These are phyloP conservation scores for Sebastes matsubarae DNA, from an alignment of 2,797 vertebrate genomes.

Conservation along the genomic window DNA sequence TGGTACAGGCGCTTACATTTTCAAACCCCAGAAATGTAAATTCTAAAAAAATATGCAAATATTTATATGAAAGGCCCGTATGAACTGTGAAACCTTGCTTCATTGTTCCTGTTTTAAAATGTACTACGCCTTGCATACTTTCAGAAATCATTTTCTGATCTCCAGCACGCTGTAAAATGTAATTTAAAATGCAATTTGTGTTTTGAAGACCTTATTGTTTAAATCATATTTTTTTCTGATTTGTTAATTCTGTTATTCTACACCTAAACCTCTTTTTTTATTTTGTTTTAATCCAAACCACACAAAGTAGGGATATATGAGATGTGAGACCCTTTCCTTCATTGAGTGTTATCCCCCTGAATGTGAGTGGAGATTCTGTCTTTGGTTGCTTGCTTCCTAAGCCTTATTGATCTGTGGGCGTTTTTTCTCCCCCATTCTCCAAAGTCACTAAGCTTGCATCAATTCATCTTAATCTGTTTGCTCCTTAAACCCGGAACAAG, in stretches of 20 bases:
- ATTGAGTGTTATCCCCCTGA: slow-evolving; percentile 73
- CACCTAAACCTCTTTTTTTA: slow-evolving; percentile 49
- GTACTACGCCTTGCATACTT: not conserved
- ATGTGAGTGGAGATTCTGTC: slow-evolving; percentile 75
- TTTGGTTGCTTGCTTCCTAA: slow-evolving; percentile 80
- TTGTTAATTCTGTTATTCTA: slow-evolving; percentile 54
- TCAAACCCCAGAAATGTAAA: slow-evolving; percentile 49
- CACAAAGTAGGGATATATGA: slow-evolving; percentile 66
- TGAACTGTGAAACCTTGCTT: slow-evolving; percentile 22
- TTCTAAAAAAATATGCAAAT: slow-evolving; percentile 31
- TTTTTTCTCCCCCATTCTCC: slow-evolving; percentile 78
- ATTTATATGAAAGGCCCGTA: slow-evolving; percentile 17
- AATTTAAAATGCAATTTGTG: not conserved
- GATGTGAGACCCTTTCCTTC: slow-evolving; percentile 72
- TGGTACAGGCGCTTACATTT: slow-evolving; percentile 33
- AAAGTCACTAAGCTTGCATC: slow-evolving; percentile 85
- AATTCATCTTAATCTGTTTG: slow-evolving; percentile 86
- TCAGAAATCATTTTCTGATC: slow-evolving; percentile 3
- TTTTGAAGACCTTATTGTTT: slow-evolving; percentile 29
- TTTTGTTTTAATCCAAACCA: slow-evolving; percentile 54
- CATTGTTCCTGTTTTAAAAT: slow-evolving; percentile 30
- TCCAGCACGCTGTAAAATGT: not conserved
- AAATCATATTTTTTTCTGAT: slow-evolving; percentile 23
- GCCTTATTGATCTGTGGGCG: slow-evolving; percentile 84
- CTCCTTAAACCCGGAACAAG: slow-evolving; percentile 87